These are phyloP conservation scores for Beris chalybata DNA, from an alignment of 2,888 invertebrate species.

Conservation along the genomic window DNA sequence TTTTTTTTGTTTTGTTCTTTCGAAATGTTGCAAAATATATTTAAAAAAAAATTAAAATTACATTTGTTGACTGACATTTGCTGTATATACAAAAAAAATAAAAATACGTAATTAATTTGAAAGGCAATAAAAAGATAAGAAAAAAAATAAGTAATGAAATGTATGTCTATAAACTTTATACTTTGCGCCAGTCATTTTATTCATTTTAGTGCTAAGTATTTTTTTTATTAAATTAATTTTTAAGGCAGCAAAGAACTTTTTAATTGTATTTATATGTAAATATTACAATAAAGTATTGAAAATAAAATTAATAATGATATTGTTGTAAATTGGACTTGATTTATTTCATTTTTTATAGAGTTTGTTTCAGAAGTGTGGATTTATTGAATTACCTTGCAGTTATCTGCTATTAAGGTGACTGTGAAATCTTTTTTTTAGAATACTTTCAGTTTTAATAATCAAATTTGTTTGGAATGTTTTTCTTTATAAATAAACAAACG, in stretches of 20 bases:
- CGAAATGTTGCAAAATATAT: too few relatives aligned
- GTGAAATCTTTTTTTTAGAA: too few relatives aligned
- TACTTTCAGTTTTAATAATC: too few relatives aligned
- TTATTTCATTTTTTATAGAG: too few relatives aligned
- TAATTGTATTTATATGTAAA: slow-evolving; percentile 37
- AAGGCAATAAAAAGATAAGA: slow-evolving; percentile 13
- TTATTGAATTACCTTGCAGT: too few relatives aligned
- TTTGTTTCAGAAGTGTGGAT: too few relatives aligned
- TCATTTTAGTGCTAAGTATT: slow-evolving; percentile 17
- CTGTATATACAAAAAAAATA: slow-evolving; percentile 5
- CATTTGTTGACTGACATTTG: slow-evolving; percentile 1
- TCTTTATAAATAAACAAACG: too few relatives aligned
- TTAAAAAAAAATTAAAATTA: background rate
- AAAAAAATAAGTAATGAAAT: slow-evolving; percentile 3
- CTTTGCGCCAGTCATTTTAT: slow-evolving; percentile 27
- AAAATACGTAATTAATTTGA: slow-evolving; percentile 20
- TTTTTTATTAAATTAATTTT: slow-evolving; percentile 12
- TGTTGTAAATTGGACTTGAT: too few relatives aligned
- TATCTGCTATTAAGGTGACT: too few relatives aligned
- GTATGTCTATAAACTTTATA: slow-evolving; percentile 10
- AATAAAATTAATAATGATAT: background rate
- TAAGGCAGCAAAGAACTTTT: slow-evolving; percentile 14
- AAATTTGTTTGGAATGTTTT: too few relatives aligned
- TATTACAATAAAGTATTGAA: slow-evolving; percentile 35
- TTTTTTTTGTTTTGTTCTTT: too few relatives aligned